Conservation (phyloP, 2,113 vertebrate species). For the Sarotherodon lohbergeri region DNA sequence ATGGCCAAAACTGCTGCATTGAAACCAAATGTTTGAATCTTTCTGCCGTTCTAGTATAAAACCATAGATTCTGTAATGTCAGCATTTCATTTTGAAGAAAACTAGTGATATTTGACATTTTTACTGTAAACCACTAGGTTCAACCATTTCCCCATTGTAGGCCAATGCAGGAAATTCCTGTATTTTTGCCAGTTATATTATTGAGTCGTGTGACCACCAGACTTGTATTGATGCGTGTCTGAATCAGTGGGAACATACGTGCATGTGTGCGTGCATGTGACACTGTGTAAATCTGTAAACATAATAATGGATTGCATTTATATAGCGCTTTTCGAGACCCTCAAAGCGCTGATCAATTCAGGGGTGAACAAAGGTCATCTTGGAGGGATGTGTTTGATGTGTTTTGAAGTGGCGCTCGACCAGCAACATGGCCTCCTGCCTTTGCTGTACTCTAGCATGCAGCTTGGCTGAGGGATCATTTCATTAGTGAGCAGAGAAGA, state of each 20-base stretch:
- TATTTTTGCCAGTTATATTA: not conserved
- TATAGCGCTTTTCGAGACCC: too few species aligned
- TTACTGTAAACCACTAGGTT: not conserved
- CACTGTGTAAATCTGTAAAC: not conserved
- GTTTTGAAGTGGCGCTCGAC: not conserved
- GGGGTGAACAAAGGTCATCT: not conserved
- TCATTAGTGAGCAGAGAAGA: not conserved
- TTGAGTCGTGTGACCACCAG: not conserved
- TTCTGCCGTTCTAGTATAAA: not conserved
- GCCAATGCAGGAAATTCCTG: not conserved
- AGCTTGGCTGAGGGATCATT: not conserved
- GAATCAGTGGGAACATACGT: not conserved
- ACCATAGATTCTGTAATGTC: rapidly evolving
- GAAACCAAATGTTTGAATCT: not conserved
- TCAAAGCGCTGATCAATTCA: not conserved
- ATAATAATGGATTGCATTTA: not conserved
- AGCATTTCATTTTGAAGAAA: not conserved
- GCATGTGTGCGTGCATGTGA: not conserved
- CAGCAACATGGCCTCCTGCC: not conserved
- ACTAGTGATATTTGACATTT: not conserved
- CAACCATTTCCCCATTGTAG: not conserved
- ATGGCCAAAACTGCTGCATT: not conserved
- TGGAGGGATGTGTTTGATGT: not conserved
- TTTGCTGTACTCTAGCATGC: not conserved
- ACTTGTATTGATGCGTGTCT: not conserved